Base-by-base conservation (phyloP, 2,113 vertebrate genomes). In the Hylia prasina region DNA sequence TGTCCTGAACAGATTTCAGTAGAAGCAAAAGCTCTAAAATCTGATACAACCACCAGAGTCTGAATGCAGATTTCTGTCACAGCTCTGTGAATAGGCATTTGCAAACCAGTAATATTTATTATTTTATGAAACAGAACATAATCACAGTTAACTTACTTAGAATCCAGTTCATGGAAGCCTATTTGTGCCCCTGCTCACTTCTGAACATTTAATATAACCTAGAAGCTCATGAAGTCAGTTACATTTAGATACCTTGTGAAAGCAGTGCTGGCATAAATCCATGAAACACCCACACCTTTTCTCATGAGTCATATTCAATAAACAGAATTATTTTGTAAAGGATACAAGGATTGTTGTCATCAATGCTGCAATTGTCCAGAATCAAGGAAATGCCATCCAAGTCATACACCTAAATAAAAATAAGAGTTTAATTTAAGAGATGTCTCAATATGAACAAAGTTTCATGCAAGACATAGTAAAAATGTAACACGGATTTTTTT, bases 261-360 rank as follows among this genome's bases (percentile, higher is more conserved):
- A 70, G n/a, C 42, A 73, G 45, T 22, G 35, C 39, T 70, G 12
- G 10, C 76, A 95, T 84, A 97, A 70, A 93, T 54, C 94, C 17
- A 56, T 51, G 11, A 84, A 68, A 20, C 1, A 3, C 5, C 3
- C 15, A 35, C 6, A 58, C 18, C 8, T 72, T 40, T 61, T 69
- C 42, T 70, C 28, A 12, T 11, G 16, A 85, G 25, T 44, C 47
- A 78, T 16, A 73, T 37, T 71, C 31, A 90, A 11, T 30, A 81
- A 83, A 48, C 19, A 84, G 17, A 73, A 68, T 42, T 87, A 24
- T 73, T 83, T 57, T 69, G 57, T 42, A 93, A 99, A 99, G 99
- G 99, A 99, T 99, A 99, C 99, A 99, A 44, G 99, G 99, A 93
- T 99, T 99, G 96, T 98, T 99, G 98, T 99, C 99, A 95, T 99